Evolutionary conservation across 2,888 invertebrate genomes (phyloP), one percentile per base, ranked within the genome.

Genomic region (Ametastegia equiseti): DNA sequence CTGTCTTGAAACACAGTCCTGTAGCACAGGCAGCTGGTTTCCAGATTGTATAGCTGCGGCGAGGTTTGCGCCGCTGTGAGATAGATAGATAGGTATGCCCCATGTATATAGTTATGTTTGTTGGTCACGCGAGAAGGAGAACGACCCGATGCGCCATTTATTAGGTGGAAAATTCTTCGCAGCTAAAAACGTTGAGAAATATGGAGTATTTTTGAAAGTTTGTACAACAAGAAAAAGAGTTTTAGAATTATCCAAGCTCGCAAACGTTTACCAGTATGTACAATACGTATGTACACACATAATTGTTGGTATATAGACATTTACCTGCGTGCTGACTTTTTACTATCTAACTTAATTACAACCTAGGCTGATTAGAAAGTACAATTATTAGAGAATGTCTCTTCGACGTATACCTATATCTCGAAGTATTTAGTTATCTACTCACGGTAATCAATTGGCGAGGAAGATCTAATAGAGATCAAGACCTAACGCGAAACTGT

Each of bases 1-100:
- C 75, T 19, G 30, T 75, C 33, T 75, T 75, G 50, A 50, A 75
- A 75, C 33, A 54, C 36, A 45, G 27, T 11, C 36, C 42, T n/a
- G 39, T 15, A 54, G 54, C 45, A 69, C 1, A 6, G 42, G 73
- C 73, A 71, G 42, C 33, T 50, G 73, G 50, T 50, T 39, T 39
- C 13, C 39, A 67, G 36, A 39, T 67, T 67, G 65, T 19, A 67
- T 39, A 67, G 39, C 65, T 67, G 65, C 23, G 9, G 65, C 39
- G 39, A 19, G 6, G 36, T 67, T 19, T 11, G 19, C n/a, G 33
- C 63, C 63, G 63, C 33, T 13, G 15, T 50, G 50, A n/a, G 19
- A 7, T n/a, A 19, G 6, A 5, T 50, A 6, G 5, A 19, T 19
- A 54, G 54, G 23, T 54, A 23, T n/a, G n/a, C n/a, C n/a, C n/a